phyloP scores from a whole-genome alignment of 2,797 vertebrate genomes.

The Sebastes cheni region DNA sequence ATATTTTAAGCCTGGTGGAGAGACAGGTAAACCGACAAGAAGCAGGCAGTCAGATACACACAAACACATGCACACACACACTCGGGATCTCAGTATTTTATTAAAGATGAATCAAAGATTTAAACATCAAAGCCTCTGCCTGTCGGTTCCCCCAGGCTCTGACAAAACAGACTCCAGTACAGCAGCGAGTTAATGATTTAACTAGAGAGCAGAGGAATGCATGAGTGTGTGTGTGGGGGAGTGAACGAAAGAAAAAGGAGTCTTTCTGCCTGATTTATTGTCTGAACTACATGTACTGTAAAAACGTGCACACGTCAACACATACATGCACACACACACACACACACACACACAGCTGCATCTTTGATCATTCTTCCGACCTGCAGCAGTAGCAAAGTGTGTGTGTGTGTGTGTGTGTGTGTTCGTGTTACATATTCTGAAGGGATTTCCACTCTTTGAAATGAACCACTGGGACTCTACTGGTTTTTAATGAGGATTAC shows the following conservation, averaged over 20 bases:
- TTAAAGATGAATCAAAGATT: constrained; percentile 56
- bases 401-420: not conserved
- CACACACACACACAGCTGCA: not conserved
- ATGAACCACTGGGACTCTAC: constrained; percentile 24
- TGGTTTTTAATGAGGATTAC: constrained; percentile 32
- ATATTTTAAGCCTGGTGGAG: constrained; percentile 13
- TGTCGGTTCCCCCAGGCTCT: constrained; percentile 33
- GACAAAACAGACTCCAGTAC: not conserved
- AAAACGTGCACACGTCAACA: constrained; percentile 1
- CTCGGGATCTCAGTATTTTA: constrained; percentile 26
- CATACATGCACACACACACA: not conserved
- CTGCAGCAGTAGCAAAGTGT: not conserved
- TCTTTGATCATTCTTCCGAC: constrained; percentile 43
- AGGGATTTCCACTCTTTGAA: constrained; percentile 44
- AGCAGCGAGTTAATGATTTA: constrained; percentile 33
- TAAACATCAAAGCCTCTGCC: constrained; percentile 56
- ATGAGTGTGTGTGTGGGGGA: not conserved
- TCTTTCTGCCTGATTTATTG: constrained; percentile 6
- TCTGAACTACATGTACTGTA: not conserved
- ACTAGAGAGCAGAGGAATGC: not conserved
- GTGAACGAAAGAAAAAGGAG: not conserved
- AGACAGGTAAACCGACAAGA: constrained; percentile 16
- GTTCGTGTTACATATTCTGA: constrained; percentile 5
- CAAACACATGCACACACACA: not conserved
- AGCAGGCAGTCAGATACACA: not conserved